A percentile compares a stretch with the other conserved stretches of the same genome.
These are phyloP conservation scores for Cichlasoma orientale DNA, from an alignment of 2,797 vertebrate genomes.

Conservation along the genomic window DNA sequence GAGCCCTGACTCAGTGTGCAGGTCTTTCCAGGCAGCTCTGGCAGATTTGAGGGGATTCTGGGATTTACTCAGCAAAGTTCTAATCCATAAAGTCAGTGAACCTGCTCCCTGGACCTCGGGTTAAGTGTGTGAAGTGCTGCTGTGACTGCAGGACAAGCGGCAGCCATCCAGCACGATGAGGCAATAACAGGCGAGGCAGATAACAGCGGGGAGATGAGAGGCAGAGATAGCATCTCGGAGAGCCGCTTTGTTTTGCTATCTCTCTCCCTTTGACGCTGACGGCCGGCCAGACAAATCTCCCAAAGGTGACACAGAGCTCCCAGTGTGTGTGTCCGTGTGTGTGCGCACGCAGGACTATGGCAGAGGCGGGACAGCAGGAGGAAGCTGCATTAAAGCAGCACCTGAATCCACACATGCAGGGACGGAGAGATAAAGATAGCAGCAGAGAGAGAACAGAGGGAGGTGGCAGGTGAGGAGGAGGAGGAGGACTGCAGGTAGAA, in stretches of 20 bases:
- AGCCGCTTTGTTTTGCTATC: conserved; percentile 47
- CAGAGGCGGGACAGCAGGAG: background rate
- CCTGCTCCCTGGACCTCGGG: background rate
- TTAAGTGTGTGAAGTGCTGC: conserved; percentile 27
- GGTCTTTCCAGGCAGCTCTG: too few species aligned
- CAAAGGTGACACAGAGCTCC: conserved; percentile 32
- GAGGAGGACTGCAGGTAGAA: conserved; percentile 29
- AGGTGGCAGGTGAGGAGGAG: conserved; percentile 45
- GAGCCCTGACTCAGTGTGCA: too few species aligned
- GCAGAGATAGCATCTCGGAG: conserved; percentile 36
- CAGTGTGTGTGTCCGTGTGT: background rate
- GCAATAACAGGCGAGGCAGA: conserved; percentile 53
- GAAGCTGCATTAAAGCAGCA: conserved; percentile 32
- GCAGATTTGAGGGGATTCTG: background rate
- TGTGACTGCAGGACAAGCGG: conserved; percentile 27
- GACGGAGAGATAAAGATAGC: conserved; percentile 38
- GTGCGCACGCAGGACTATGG: background rate
- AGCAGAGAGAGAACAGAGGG: conserved; percentile 27
- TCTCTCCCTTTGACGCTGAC: conserved; percentile 22
- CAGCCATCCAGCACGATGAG: conserved; percentile 19
- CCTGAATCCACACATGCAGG: conserved; percentile 7
- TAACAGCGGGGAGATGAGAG: conserved; percentile 44
- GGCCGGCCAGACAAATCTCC: conserved; percentile 32
- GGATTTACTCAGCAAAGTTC: background rate
- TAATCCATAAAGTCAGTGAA: background rate